A percentile compares a stretch with the other conserved stretches of the same genome.
Evolutionary conservation across 1,140 invertebrate species (phyloP).

Genomic region (Drosophila rhopaloa): DNA sequence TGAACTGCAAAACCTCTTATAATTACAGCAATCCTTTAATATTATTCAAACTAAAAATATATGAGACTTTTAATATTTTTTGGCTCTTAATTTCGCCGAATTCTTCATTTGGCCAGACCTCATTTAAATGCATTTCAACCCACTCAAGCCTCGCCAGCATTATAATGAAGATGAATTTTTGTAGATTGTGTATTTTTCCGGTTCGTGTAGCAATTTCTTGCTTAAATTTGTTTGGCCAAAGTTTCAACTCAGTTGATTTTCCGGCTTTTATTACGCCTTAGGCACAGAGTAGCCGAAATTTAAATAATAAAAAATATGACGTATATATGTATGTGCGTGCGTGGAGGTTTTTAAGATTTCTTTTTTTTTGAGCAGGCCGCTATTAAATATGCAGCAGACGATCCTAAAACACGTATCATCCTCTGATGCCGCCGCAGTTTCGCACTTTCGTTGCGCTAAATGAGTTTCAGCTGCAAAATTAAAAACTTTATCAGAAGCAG

Average conservation of each 20-base stretch:
- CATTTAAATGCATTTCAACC: conserved; percentile 71
- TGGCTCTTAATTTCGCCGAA: background rate
- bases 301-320: conserved; percentile 13
- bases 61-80: conserved; percentile 29
- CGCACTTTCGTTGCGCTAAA: conserved; percentile 78
- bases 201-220: conserved; percentile 73
- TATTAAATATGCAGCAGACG: conserved; percentile 75
- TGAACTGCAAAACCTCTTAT: background rate
- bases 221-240: conserved; percentile 64
- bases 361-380: conserved; percentile 6
- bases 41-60: conserved; percentile 35
- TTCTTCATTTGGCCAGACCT: conserved; percentile 9
- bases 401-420: conserved; percentile 72
- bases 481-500: conserved; percentile 75
- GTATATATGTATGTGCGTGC: conserved; percentile 1
- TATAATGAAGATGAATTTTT: conserved; percentile 78
- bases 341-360: conserved; percentile 44
- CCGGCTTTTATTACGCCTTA: conserved; percentile 22
- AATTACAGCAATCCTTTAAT: conserved; percentile 10
- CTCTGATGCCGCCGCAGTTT: conserved; percentile 44
- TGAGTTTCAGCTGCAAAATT: conserved; percentile 81
- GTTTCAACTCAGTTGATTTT: conserved; percentile 54
- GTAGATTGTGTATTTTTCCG: conserved; percentile 81
- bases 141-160: conserved; percentile 3
- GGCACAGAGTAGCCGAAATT: conserved; percentile 17